Conservation (phyloP, 2,113 vertebrate genomes). For the Turdus rufiventris region DNA sequence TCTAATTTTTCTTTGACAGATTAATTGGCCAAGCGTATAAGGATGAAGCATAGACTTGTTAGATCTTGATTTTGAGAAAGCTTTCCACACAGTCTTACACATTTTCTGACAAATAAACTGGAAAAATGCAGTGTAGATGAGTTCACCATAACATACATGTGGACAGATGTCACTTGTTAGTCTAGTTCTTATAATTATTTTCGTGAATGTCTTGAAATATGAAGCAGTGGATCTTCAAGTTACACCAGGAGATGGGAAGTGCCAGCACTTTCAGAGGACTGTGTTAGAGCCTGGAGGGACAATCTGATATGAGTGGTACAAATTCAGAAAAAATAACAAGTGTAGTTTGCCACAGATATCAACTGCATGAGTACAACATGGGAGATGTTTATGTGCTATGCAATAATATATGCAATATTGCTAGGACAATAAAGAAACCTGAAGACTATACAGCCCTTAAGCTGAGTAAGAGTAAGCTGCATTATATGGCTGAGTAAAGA, state of each 20-base stretch:
- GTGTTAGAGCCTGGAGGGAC: background rate
- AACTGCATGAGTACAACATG: background rate
- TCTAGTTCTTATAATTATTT: background rate
- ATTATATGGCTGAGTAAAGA: background rate
- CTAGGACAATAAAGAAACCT: background rate
- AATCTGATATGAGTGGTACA: rapidly evolving
- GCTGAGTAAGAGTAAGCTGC: background rate
- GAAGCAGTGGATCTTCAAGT: background rate
- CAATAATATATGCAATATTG: too few species aligned
- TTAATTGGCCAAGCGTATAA: background rate
- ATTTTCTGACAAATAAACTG: background rate
- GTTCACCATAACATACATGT: background rate
- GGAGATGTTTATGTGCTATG: background rate
- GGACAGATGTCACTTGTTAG: background rate
- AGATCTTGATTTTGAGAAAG: background rate
- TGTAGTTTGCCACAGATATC: background rate
- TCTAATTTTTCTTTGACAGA: background rate
- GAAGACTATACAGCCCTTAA: background rate
- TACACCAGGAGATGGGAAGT: background rate
- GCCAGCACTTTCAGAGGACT: background rate
- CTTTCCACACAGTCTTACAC: background rate
- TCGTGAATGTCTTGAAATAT: background rate
- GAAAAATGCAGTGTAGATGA: background rate
- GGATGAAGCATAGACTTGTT: background rate
- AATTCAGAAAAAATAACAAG: background rate